Evolutionary conservation across 2,888 invertebrate species (phyloP).

Genomic region (Fabriciana adippe): DNA sequence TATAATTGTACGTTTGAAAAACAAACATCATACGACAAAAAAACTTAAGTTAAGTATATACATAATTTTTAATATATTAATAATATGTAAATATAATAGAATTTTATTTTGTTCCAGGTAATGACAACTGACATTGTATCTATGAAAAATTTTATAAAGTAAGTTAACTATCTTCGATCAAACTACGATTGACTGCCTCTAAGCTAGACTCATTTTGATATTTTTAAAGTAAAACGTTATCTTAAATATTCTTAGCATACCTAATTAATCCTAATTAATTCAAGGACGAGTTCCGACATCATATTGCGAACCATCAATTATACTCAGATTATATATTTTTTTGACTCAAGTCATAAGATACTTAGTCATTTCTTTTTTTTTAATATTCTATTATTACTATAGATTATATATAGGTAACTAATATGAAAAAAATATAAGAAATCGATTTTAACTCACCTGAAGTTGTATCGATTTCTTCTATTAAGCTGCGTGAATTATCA

Average conservation of each 20-base stretch:
- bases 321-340: slow-evolving; percentile 50
- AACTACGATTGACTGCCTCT: too few species aligned
- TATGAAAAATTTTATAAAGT: too few species aligned
- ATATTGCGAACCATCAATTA: slow-evolving; percentile 59
- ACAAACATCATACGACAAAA: too few species aligned
- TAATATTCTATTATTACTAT: neutral
- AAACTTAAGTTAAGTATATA: too few species aligned
- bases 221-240: neutral
- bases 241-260: slow-evolving; percentile 1
- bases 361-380: neutral
- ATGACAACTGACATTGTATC: neutral
- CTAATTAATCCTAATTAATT: slow-evolving; percentile 44
- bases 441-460: too few species aligned
- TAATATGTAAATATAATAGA: neutral
- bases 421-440: too few species aligned
- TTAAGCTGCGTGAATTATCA: too few species aligned
- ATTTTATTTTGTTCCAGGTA: slow-evolving; percentile 13
- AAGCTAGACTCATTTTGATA: neutral
- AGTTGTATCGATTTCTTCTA: too few species aligned
- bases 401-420: too few species aligned
- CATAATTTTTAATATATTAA: too few species aligned
- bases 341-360: slow-evolving; percentile 34
- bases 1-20: too few species aligned
- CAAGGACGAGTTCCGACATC: slow-evolving; percentile 44
- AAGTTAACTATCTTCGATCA: too few species aligned